Percentiles rank a stretch among this genome's conserved stretches.
Evolutionary conservation across 2,797 vertebrate genomes (phyloP).

Genomic region (Jordanella pulchra): DNA sequence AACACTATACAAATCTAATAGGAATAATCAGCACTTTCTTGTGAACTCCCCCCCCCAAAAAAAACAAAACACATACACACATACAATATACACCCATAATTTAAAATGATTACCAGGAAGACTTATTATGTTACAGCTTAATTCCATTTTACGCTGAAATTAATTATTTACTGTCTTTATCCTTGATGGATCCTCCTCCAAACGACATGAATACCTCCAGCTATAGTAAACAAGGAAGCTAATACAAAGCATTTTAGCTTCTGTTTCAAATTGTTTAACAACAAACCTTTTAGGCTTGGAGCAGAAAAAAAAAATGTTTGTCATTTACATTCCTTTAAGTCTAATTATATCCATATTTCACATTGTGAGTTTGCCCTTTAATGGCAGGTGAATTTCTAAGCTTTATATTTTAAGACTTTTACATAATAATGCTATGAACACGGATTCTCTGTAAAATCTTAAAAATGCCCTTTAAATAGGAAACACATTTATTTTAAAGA

Average conservation of each 20-base stretch:
- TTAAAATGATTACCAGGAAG: constrained; percentile 46
- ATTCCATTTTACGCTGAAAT: constrained; percentile 18
- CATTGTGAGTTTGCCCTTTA: neutral
- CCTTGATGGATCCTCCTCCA: constrained; percentile 4
- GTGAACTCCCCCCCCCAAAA: constrained; percentile 5
- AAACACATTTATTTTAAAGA: too few species aligned
- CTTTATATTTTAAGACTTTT: neutral
- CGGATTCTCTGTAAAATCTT: neutral
- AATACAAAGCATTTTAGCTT: neutral
- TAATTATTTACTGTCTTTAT: constrained; percentile 23
- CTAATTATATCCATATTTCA: neutral
- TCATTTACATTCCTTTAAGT: neutral
- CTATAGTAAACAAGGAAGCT: neutral
- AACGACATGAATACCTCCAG: neutral
- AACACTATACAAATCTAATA: constrained; percentile 80
- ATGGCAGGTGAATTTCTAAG: neutral
- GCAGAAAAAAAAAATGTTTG: neutral
- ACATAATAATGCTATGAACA: neutral
- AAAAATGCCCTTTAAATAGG: neutral
- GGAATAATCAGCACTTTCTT: constrained; percentile 79
- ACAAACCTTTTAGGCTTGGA: neutral
- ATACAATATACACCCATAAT: constrained; percentile 3
- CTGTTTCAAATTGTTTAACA: neutral
- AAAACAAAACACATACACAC: too few species aligned
- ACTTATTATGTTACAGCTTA: constrained; percentile 42